Percentiles rank a stretch among this genome's conserved stretches.
Conservation (phyloP, 1,140 invertebrate genomes). For the Papilio machaon region DNA sequence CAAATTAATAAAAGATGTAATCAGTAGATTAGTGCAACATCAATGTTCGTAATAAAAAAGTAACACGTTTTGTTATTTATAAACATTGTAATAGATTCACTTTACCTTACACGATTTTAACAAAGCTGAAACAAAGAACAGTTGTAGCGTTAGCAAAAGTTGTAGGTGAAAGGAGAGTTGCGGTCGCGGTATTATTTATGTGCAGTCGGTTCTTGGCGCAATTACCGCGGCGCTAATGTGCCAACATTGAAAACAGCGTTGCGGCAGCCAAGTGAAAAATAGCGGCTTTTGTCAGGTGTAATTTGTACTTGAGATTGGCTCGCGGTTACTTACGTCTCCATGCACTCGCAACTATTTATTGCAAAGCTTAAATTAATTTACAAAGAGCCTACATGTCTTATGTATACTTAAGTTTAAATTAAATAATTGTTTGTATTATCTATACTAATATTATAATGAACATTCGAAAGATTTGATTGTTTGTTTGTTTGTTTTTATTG, state of each 20-base stretch:
- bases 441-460: no score
- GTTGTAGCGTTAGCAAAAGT: constrained; percentile 19
- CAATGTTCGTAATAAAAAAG: no score
- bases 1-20: no score
- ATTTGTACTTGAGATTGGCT: constrained; percentile 9
- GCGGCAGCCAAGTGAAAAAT: constrained; percentile 47
- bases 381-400: neutral
- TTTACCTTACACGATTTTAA: neutral
- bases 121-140: neutral
- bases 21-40: no score
- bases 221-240: constrained; percentile 64
- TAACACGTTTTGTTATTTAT: no score
- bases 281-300: constrained; percentile 46
- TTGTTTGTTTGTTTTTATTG: no score
- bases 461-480: no score
- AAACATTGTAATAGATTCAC: neutral
- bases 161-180: neutral
- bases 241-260: constrained; percentile 57
- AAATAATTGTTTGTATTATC: neutral
- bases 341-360: constrained; percentile 1
- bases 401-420: neutral
- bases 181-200: constrained; percentile 53
- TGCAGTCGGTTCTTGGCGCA: constrained; percentile 51
- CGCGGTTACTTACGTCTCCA: constrained; percentile 13
- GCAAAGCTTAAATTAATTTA: constrained; percentile 19